Evolutionary conservation across 1,140 invertebrate genomes (phyloP).

Genomic region (Bombus huntii): DNA sequence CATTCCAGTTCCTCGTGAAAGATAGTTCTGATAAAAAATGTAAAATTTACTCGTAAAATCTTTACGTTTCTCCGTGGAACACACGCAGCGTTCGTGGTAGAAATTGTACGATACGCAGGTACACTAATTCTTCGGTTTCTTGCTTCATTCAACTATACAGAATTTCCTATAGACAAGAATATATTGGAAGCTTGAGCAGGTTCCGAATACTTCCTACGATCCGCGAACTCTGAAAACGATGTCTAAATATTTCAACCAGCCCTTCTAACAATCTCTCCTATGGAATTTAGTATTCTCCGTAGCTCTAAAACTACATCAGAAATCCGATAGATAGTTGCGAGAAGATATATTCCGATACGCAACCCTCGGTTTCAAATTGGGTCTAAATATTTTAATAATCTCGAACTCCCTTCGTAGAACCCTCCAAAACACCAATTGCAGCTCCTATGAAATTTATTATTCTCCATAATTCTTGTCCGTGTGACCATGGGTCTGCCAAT

Average conservation of each 20-base stretch:
- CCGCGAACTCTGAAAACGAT: too few relatives aligned
- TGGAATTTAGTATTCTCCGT: conserved; percentile 15
- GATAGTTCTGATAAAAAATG: not conserved
- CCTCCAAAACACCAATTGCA: not conserved
- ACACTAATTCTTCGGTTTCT: not conserved
- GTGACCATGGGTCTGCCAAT: not conserved
- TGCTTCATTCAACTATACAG: too few relatives aligned
- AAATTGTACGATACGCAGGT: too few relatives aligned
- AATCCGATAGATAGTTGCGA: conserved; percentile 12
- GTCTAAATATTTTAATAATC: conserved; percentile 32
- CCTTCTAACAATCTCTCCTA: conserved; percentile 1
- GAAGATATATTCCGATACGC: not conserved
- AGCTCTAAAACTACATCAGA: not conserved
- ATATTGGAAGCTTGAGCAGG: not conserved
- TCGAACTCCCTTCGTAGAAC: not conserved
- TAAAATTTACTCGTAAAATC: not conserved
- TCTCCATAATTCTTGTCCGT: conserved; percentile 24
- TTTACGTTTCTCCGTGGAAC: not conserved
- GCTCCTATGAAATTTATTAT: not conserved
- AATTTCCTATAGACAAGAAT: not conserved
- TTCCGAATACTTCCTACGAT: not conserved
- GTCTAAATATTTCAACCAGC: conserved; percentile 13
- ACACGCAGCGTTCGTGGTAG: not conserved
- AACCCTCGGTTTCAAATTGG: not conserved
- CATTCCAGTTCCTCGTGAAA: not conserved